Base-by-base conservation (phyloP, 2,797 vertebrate genomes). In the Hippoglossus hippoglossus region DNA sequence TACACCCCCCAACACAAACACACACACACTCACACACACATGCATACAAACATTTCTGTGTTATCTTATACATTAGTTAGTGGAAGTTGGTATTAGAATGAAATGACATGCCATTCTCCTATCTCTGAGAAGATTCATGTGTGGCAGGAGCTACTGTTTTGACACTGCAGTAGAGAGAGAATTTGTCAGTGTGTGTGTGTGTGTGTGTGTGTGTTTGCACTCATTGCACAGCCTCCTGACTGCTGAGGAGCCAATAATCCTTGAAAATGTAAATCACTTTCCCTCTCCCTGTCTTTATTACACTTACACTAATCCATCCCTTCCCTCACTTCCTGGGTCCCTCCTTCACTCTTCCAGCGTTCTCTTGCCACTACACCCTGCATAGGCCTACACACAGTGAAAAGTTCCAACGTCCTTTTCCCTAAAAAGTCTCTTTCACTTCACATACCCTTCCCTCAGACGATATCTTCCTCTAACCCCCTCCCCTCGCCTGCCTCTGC, bases 181-280 rank as follows among this genome's bases (percentile, higher is more conserved):
- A 46, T 19, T 46, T 49, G 44, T 5, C 10, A 3, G 25, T 5
- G 24, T 24, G 24, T 24, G 24, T 24, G 24, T 34, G 31, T 34
- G 31, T 9, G 31, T 34, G 31, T 34, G 31, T 46, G 44, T 19
- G 44, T 18, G 18, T 18, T 19, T 16, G 44, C 44, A 46, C 44
- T 15, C 13, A 2, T 21, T 49, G 19, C 47, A 56, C 24, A 73
- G 66, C 71, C 54, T 75, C 57, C 63, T 77, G 46, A 80, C 58
- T n/a, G 26, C 24, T 68, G 55, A 85, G 79, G 63, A 73, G 50
- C 36, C 61, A 55, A 70, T 65, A 68, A 73, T 73, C 68, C 72
- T 77, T 76, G 75, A 67, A 73, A 87, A 86, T 85, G 65, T 36
- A 81, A 79, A 88, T 77, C 41, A 79, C 63, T 61, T 21, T n/a